Conservation (phyloP, 2,888 invertebrate genomes). For the Lapara coniferarum region DNA sequence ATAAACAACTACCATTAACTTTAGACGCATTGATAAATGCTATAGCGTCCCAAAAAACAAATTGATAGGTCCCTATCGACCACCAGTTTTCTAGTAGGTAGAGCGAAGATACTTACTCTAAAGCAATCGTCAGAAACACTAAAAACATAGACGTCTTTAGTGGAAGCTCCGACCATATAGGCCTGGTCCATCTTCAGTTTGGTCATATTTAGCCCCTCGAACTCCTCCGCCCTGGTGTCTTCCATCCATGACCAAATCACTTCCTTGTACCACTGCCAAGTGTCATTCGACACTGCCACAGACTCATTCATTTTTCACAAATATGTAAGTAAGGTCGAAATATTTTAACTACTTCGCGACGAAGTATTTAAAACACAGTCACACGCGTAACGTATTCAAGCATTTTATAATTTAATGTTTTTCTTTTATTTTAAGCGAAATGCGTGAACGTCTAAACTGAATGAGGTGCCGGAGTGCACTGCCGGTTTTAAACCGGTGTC, state of each 20-base stretch:
- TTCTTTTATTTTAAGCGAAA: constrained; percentile 11
- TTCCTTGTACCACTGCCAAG: constrained; percentile 74
- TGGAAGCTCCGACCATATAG: constrained; percentile 77
- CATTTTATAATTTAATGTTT: constrained; percentile 25
- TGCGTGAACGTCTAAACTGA: constrained; percentile 24
- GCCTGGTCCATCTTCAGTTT: constrained; percentile 87
- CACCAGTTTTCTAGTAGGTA: no score
- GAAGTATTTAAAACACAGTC: constrained; percentile 44
- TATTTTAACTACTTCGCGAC: constrained; percentile 45
- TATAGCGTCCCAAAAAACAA: no score
- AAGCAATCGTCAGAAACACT: constrained; percentile 88
- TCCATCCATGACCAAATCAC: constrained; percentile 83
- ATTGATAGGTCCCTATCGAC: no score
- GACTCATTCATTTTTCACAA: constrained; percentile 65
- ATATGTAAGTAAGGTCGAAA: constrained; percentile 32
- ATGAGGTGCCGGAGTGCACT: constrained; percentile 22
- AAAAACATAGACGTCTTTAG: constrained; percentile 82
- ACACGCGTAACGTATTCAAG: constrained; percentile 8
- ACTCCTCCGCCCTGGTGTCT: constrained; percentile 76
- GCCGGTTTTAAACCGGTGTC: constrained; percentile 30
- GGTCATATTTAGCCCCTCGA: constrained; percentile 82
- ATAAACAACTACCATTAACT: no score
- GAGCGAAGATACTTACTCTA: constrained; percentile 78
- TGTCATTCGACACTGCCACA: constrained; percentile 53
- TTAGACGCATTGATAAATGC: no score